A percentile compares a stretch with the other conserved stretches of the same genome.
These are phyloP conservation scores for Aradus depressus DNA, from an alignment of 2,888 invertebrate genomes.

Conservation along the genomic window DNA sequence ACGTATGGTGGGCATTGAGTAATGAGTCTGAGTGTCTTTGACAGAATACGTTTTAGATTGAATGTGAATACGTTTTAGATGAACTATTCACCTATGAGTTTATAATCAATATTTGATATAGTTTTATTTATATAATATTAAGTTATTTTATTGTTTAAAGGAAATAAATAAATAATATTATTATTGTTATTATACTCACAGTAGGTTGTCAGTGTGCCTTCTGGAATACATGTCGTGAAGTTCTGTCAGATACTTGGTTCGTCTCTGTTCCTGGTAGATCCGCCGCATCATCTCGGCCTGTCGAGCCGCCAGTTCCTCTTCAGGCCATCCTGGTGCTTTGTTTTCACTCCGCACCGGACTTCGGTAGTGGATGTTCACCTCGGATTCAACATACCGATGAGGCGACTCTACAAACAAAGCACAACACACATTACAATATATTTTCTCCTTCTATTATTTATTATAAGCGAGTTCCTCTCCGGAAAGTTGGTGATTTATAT, in stretches of 20 bases:
- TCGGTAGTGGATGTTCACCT: constrained; percentile 88
- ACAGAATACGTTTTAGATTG: too few species aligned
- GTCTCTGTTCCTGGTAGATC: constrained; percentile 76
- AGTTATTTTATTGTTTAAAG: too few species aligned
- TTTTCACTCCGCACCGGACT: constrained; percentile 79
- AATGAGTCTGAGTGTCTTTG: too few species aligned
- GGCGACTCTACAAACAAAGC: constrained; percentile 55
- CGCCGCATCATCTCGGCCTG: constrained; percentile 86
- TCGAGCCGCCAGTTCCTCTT: constrained; percentile 74
- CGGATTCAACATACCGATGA: constrained; percentile 79
- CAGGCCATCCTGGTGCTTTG: constrained; percentile 66
- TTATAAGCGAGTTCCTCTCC: too few species aligned
- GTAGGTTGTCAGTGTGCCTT: constrained; percentile 88
- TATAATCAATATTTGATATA: too few species aligned
- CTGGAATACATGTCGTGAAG: constrained; percentile 87
- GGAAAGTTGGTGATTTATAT: too few species aligned
- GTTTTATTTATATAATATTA: too few species aligned
- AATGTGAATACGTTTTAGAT: too few species aligned
- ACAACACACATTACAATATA: not conserved
- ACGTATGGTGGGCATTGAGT: too few species aligned
- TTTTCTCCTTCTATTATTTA: not conserved
- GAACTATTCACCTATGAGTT: too few species aligned
- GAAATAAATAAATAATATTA: not conserved
- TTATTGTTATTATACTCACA: constrained; percentile 40
- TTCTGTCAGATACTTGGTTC: constrained; percentile 85